A percentile compares a stretch with the other conserved stretches of the same genome.
phyloP scores from a whole-genome alignment of 1,140 invertebrate species.

The Nautilus pompilius region DNA sequence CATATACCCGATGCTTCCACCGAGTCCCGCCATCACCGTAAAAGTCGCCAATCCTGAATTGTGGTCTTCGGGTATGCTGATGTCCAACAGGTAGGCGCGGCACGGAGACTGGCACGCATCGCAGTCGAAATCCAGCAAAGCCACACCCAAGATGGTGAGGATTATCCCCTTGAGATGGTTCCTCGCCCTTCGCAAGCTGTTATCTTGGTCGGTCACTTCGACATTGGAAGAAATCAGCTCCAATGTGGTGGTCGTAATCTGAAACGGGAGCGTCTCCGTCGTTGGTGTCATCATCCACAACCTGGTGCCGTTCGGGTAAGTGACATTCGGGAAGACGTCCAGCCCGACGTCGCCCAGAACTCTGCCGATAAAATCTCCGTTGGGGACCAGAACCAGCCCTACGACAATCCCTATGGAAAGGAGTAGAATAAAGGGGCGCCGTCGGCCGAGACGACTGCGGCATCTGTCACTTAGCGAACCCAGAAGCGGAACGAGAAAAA shows the following conservation, averaged over 20 bases:
- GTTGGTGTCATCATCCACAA: no score
- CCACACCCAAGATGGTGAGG: conserved; percentile 89
- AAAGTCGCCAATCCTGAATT: conserved; percentile 89
- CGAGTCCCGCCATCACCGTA: conserved; percentile 92
- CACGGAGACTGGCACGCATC: conserved; percentile 94
- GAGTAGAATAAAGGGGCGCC: conserved; percentile 86
- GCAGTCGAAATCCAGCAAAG: conserved; percentile 91
- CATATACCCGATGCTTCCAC: conserved; percentile 89
- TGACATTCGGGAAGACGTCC: background rate
- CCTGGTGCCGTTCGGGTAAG: background rate
- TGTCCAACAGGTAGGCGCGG: conserved; percentile 87
- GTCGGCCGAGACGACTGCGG: conserved; percentile 71
- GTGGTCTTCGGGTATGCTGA: conserved; percentile 90
- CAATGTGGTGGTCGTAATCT: conserved; percentile 1
- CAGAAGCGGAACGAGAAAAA: conserved; percentile 87
- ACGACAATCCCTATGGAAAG: conserved; percentile 82
- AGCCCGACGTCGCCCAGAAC: conserved; percentile 68
- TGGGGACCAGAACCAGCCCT: conserved; percentile 67
- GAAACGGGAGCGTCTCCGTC: background rate
- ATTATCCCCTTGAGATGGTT: conserved; percentile 60
- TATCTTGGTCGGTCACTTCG: background rate
- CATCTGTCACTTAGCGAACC: conserved; percentile 91
- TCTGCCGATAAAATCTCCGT: conserved; percentile 80
- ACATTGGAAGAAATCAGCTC: background rate
- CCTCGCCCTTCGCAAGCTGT: background rate